These are phyloP conservation scores for Syrrhaptes paradoxus DNA, from an alignment of 2,113 vertebrate genomes.

Conservation along the genomic window DNA sequence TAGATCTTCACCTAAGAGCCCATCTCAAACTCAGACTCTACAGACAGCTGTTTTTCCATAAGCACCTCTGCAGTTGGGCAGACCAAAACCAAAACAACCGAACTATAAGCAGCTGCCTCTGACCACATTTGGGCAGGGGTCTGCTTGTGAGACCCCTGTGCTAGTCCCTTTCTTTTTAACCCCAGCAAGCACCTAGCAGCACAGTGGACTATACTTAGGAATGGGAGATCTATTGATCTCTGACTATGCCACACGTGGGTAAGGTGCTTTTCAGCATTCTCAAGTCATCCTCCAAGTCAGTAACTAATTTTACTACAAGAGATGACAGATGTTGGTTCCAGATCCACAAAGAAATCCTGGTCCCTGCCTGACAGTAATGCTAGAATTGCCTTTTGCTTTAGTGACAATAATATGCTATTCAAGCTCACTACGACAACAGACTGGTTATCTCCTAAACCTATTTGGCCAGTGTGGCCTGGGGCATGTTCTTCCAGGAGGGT, in stretches of 20 bases:
- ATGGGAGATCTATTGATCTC: background rate
- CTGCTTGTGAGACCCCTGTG: background rate
- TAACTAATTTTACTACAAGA: background rate
- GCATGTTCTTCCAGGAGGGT: background rate
- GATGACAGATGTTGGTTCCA: background rate
- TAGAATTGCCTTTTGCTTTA: background rate
- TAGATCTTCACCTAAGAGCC: background rate
- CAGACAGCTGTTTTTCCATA: background rate
- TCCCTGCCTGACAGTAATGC: background rate
- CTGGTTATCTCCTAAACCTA: background rate
- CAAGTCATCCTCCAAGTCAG: background rate
- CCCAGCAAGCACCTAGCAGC: background rate
- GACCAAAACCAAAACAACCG: background rate
- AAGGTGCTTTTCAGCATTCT: background rate
- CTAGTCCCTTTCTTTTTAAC: background rate
- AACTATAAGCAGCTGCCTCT: background rate
- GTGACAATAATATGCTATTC: background rate
- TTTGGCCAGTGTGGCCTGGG: background rate
- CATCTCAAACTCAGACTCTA: background rate
- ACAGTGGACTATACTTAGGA: background rate
- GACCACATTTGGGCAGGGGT: background rate
- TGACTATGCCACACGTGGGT: background rate
- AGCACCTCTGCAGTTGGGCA: rapidly evolving
- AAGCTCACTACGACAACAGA: background rate
- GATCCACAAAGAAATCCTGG: background rate